A percentile compares a stretch with the other conserved stretches of the same genome.
phyloP scores from a whole-genome alignment of 2,888 invertebrate genomes.

The Leptothorax acervorum region DNA sequence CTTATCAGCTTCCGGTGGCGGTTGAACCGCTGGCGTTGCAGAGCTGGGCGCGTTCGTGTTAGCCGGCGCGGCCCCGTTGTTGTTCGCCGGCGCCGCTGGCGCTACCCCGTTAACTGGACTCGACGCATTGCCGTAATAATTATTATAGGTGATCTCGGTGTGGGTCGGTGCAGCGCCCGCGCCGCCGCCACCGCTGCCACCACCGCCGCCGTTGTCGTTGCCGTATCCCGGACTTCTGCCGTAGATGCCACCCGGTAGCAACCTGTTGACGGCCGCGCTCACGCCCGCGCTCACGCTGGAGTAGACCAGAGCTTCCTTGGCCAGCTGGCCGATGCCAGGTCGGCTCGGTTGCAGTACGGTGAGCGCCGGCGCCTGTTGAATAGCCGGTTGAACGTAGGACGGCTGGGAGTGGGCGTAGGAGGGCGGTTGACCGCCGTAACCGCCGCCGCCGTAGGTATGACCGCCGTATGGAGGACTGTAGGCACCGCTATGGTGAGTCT shows the following conservation, averaged over 20 bases:
- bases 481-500: constrained; percentile 70
- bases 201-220: constrained; percentile 35
- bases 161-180: constrained; percentile 59
- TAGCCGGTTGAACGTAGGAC: constrained; percentile 70
- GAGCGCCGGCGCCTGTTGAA: constrained; percentile 78
- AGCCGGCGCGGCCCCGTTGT: constrained; percentile 48
- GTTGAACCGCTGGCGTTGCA: constrained; percentile 18
- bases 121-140: constrained; percentile 83
- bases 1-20: constrained; percentile 60
- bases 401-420: constrained; percentile 66
- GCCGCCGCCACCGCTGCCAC: constrained; percentile 1
- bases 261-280: constrained; percentile 82
- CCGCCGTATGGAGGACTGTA: constrained; percentile 64
- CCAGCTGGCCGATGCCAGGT: constrained; percentile 84
- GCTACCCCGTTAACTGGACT: constrained; percentile 53
- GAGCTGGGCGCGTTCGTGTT: constrained; percentile 11
- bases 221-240: constrained; percentile 70
- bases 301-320: constrained; percentile 84
- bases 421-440: constrained; percentile 43
- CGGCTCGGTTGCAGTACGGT: constrained; percentile 77
- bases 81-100: constrained; percentile 50
- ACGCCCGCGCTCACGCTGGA: constrained; percentile 84
- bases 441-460: constrained; percentile 39
- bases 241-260: constrained; percentile 79
- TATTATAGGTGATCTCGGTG: constrained; percentile 83